Evolutionary conservation across 2,113 vertebrate species (phyloP).

Genomic region (Sigmodon hispidus): DNA sequence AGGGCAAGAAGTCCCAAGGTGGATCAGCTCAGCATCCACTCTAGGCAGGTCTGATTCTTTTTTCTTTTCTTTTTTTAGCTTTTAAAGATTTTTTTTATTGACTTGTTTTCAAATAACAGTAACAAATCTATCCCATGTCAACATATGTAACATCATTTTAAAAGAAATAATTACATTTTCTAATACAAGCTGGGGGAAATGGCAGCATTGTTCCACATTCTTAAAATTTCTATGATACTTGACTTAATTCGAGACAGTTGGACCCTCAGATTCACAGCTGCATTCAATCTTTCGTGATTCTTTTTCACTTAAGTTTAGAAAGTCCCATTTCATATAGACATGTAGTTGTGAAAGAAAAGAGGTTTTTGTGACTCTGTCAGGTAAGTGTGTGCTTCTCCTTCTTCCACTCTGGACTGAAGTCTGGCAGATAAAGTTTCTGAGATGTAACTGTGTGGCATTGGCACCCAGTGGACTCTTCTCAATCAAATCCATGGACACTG

Average conservation of each 20-base stretch:
- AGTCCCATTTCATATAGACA: background rate
- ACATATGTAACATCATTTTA: background rate
- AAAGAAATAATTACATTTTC: constrained; percentile 31
- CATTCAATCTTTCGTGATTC: background rate
- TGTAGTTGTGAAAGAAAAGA: background rate
- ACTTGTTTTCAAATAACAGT: background rate
- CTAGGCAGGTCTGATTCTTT: too few relatives aligned
- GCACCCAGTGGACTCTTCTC: background rate
- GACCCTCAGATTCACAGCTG: background rate
- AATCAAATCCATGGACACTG: background rate
- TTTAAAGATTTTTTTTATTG: background rate
- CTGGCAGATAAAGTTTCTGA: background rate
- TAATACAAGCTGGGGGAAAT: background rate
- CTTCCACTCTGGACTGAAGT: background rate
- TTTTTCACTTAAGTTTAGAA: background rate
- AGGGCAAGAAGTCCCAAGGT: too few relatives aligned
- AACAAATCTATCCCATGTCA: background rate
- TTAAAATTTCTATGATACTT: constrained; percentile 47
- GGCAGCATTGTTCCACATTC: constrained; percentile 27
- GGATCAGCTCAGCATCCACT: too few relatives aligned
- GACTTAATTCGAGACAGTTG: constrained; percentile 12
- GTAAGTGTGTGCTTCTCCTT: background rate
- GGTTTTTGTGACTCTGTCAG: background rate
- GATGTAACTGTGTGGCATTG: too few relatives aligned
- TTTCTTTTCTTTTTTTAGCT: too few relatives aligned